Evolutionary conservation across 2,797 vertebrate genomes (phyloP), one percentile per base, ranked within the genome.

Genomic region (Malacoraja senta): DNA sequence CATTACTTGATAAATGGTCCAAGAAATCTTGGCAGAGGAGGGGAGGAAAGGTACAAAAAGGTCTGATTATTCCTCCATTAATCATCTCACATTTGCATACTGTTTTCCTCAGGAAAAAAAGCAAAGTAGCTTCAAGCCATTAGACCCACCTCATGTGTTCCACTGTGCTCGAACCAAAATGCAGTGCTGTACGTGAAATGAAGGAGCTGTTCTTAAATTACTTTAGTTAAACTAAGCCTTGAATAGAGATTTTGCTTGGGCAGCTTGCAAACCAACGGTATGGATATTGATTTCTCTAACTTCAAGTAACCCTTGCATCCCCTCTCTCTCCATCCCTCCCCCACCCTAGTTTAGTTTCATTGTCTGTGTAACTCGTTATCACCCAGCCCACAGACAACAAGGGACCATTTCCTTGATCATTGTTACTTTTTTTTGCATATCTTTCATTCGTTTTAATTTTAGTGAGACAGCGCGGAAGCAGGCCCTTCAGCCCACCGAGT

Each of bases 1-100:
- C 26, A 53, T 76, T 92, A 92, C 90, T 92, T 92, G 71, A 92
- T 76, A 92, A 92, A 92, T 92, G 90, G 88, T 72, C 90, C 90
- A 74, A 92, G 72, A 92, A 76, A 92, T 92, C 26, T 71, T 92
- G 71, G 44, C 71, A 76, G 90, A 76, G 72, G 90, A 76, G 74
- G 72, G 71, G 44, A 72, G 38, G 72, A n/a, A 58, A 92, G 90
- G 71, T 92, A 92, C 72, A 58, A 76, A 92, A 92, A 92, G 71
- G 71, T 76, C 90, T 76, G 90, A 58, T 58, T 92, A 53, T 92
- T 92, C 76, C 26, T 24, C 90, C 90, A 92, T 92, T 92, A 76
- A 92, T 92, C 71, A 92, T 76, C 71, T 44, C 19, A 4, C 44
- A 92, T 92, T 92, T 92, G 38, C 90, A 92, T 92, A 58, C 68